Percentiles rank a stretch among this genome's conserved stretches.
Evolutionary conservation across 2,113 vertebrate species (phyloP).

Genomic region (Balaeniceps rex): DNA sequence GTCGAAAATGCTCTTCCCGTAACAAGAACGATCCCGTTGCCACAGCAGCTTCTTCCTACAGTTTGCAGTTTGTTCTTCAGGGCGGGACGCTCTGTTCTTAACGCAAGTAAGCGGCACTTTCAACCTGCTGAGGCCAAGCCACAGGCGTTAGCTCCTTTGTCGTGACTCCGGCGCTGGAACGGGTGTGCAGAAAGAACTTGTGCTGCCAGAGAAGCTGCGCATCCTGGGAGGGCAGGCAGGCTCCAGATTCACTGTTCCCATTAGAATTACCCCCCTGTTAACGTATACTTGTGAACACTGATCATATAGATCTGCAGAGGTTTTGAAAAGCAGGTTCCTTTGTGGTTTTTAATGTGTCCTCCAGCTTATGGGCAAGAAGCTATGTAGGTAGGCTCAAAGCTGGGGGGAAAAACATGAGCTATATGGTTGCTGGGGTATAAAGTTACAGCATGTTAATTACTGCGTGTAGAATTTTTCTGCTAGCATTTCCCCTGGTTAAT

Average conservation of each 20-base stretch:
- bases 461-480: neutral
- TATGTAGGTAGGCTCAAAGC: fast-evolving
- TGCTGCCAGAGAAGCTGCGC: neutral
- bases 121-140: neutral
- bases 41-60: neutral
- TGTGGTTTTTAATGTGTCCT: fast-evolving
- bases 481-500: fast-evolving
- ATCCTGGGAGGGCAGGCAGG: neutral
- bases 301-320: neutral
- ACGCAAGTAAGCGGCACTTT: neutral
- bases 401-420: neutral
- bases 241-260: neutral
- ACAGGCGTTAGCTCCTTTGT: neutral
- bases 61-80: neutral
- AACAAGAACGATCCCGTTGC: neutral
- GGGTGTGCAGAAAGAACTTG: neutral
- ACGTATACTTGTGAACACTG: neutral
- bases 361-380: neutral
- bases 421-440: neutral
- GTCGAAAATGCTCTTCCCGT: neutral
- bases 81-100: neutral
- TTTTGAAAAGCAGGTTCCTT: neutral
- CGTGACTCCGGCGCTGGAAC: neutral
- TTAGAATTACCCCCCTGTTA: neutral
- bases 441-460: neutral